A percentile compares a stretch with the other conserved stretches of the same genome.
Evolutionary conservation across 92 coral and sea anemone species (phyloP).

Genomic region (Epizoanthus illoricatus): DNA sequence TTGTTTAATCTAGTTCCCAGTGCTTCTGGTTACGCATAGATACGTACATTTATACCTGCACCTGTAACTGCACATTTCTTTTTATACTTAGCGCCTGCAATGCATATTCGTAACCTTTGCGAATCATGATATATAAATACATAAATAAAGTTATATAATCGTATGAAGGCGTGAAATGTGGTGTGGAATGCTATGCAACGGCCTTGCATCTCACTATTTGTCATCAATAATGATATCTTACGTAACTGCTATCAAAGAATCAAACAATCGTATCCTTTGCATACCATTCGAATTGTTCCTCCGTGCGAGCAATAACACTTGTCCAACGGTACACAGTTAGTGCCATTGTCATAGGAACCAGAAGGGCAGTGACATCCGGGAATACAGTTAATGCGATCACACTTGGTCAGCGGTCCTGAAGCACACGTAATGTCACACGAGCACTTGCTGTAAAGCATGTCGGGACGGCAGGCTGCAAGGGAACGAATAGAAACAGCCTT

Average conservation of each 20-base stretch:
- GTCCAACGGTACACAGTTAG: constrained; percentile 52
- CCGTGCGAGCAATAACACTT: constrained; percentile 53
- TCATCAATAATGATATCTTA: neutral
- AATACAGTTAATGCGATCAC: constrained; percentile 44
- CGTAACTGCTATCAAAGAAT: neutral
- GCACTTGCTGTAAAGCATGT: constrained; percentile 58
- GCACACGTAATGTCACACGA: constrained; percentile 66
- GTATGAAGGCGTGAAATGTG: too few species aligned
- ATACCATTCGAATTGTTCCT: constrained; percentile 51
- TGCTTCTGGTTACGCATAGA: too few species aligned
- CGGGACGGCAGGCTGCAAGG: constrained; percentile 59
- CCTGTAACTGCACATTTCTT: too few species aligned
- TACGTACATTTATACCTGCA: too few species aligned
- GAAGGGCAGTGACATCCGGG: constrained; percentile 73
- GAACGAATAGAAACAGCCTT: neutral
- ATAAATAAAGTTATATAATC: too few species aligned
- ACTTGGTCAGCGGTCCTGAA: constrained; percentile 30
- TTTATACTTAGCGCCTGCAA: too few species aligned
- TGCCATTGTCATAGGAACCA: constrained; percentile 66
- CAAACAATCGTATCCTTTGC: constrained; percentile 1
- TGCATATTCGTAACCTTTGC: too few species aligned
- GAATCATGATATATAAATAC: too few species aligned
- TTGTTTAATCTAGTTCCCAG: too few species aligned
- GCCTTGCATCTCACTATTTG: neutral
- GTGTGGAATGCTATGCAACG: too few species aligned